Conservation (phyloP, 2,113 vertebrate species). For the Chloropsis hardwickii region DNA sequence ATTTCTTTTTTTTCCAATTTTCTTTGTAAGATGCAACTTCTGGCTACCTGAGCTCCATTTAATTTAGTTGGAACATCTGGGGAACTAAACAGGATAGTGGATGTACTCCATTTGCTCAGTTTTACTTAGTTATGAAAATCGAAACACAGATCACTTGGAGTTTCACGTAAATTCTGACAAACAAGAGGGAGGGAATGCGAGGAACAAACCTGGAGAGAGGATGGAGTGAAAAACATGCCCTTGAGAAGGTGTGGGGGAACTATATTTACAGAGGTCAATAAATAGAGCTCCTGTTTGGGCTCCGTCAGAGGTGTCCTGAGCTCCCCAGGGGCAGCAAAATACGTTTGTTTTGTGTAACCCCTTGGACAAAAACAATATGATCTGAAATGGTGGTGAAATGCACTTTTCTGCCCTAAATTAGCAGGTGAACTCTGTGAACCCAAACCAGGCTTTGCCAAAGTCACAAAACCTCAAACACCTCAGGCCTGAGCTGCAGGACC, state of each 20-base stretch:
- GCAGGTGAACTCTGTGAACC: not conserved
- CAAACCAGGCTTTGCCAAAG: not conserved
- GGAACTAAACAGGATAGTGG: not conserved
- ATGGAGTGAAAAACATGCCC: not conserved
- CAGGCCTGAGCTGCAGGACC: not conserved
- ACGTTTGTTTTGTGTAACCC: not conserved
- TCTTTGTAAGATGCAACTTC: not conserved
- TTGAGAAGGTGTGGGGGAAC: not conserved
- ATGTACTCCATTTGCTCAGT: not conserved
- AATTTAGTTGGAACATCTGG: not conserved
- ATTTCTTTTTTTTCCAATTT: not conserved
- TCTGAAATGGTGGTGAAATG: not conserved
- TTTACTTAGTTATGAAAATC: not conserved
- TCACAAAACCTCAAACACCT: not conserved
- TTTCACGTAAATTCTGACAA: not conserved
- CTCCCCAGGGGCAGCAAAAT: not conserved
- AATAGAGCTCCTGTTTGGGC: not conserved
- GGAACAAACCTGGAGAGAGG: not conserved
- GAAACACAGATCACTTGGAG: not conserved
- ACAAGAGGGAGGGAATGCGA: not conserved
- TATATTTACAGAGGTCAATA: not conserved
- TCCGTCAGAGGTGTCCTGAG: not conserved
- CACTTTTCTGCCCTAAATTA: slow-evolving; percentile 8
- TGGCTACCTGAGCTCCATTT: not conserved
- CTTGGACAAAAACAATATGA: not conserved